phyloP scores from a whole-genome alignment of 2,113 vertebrate species.

The Pterocles burchelli region DNA sequence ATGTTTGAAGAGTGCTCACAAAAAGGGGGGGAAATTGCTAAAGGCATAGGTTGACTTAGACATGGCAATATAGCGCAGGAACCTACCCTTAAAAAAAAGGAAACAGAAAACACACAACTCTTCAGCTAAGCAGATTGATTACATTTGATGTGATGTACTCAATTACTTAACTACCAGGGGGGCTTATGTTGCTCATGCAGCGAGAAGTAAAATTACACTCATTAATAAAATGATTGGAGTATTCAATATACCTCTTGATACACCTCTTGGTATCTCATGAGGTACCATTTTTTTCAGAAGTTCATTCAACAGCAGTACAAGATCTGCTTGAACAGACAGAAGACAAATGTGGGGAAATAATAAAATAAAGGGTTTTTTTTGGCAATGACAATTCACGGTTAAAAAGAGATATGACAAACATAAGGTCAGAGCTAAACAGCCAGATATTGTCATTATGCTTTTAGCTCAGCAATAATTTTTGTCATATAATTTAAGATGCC shows the following conservation, averaged over 20 bases:
- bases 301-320: not conserved
- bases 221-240: not conserved
- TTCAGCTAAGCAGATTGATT: conserved; percentile 6
- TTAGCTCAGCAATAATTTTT: not conserved
- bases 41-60: not conserved
- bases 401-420: not conserved
- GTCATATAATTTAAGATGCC: not conserved
- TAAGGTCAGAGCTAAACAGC: not conserved
- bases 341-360: not conserved
- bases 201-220: not conserved
- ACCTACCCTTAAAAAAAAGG: not conserved
- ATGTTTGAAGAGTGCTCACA: not conserved
- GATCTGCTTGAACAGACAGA: not conserved
- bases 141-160: not conserved
- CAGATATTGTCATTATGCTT: not conserved
- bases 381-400: not conserved
- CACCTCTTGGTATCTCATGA: not conserved
- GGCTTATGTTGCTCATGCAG: not conserved
- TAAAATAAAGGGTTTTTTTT: not conserved
- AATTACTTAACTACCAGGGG: conserved; percentile 20
- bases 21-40: not conserved
- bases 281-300: not conserved
- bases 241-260: not conserved
- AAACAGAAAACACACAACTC: not conserved
- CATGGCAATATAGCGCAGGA: not conserved